Evolutionary conservation across 1,140 invertebrate species (phyloP).

Genomic region (Arion vulgaris): DNA sequence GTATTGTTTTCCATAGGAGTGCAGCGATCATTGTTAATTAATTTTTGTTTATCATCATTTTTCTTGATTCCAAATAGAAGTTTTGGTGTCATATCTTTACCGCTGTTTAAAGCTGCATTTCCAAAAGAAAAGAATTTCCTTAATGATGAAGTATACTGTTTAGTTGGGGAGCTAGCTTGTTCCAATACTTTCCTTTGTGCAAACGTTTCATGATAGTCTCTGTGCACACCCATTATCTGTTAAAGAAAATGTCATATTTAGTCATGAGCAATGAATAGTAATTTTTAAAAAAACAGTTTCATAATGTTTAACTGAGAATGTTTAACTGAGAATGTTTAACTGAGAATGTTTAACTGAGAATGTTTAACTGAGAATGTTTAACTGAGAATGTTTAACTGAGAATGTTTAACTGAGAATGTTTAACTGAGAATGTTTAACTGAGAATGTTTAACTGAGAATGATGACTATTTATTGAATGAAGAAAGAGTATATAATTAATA

Average conservation of each 20-base stretch:
- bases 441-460: too few relatives aligned
- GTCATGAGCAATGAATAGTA: not conserved
- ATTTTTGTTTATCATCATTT: not conserved
- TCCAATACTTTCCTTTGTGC: not conserved
- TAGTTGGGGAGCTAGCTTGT: not conserved
- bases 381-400: too few relatives aligned
- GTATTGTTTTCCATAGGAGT: not conserved
- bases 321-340: too few relatives aligned
- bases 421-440: too few relatives aligned
- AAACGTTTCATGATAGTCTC: not conserved
- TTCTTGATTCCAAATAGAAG: not conserved
- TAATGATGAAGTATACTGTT: not conserved
- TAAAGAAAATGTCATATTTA: not conserved
- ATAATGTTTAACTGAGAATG: too few relatives aligned
- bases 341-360: too few relatives aligned
- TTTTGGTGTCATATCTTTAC: not conserved
- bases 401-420: too few relatives aligned
- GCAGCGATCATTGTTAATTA: not conserved
- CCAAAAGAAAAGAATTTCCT: not conserved
- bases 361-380: too few relatives aligned
- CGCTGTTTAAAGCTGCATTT: not conserved
- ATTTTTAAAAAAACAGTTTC: too few relatives aligned
- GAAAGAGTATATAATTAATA: too few relatives aligned
- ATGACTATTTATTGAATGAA: too few relatives aligned
- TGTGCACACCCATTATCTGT: not conserved